Percentiles rank a stretch among this genome's conserved stretches.
Evolutionary conservation across 2,113 vertebrate genomes (phyloP).

Genomic region (Syrmaticus mikado): DNA sequence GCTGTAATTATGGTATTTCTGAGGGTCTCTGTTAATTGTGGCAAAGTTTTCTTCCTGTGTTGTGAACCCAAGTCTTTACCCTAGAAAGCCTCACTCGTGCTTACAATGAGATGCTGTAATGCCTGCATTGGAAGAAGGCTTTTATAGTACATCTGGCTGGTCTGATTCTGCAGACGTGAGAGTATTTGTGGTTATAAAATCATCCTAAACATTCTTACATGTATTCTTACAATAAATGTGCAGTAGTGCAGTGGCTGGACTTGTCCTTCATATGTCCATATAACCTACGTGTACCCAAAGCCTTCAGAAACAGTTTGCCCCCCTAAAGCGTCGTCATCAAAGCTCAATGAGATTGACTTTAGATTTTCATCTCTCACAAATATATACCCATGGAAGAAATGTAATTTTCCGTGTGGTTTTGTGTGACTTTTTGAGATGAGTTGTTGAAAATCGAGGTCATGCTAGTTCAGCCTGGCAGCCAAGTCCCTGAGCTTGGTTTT

Average conservation of each 20-base stretch:
- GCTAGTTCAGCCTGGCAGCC: not conserved
- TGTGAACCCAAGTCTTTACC: not conserved
- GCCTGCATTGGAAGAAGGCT: rapidly evolving
- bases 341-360: constrained; percentile 12
- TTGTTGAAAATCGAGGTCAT: constrained; percentile 15
- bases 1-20: not conserved
- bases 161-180: rapidly evolving
- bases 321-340: not conserved
- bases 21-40: not conserved
- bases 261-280: not conserved
- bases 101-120: rapidly evolving
- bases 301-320: not conserved
- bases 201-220: not conserved
- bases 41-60: not conserved
- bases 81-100: not conserved
- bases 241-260: not conserved
- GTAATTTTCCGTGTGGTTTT: constrained; percentile 25
- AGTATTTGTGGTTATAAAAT: not conserved
- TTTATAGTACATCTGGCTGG: not conserved
- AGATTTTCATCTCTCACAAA: not conserved
- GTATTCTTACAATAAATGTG: rapidly evolving
- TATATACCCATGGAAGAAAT: not conserved
- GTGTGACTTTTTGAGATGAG: not conserved
- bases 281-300: not conserved
- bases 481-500: not conserved